Conservation (phyloP, 2,113 vertebrate species). For the Potamarius usumacintae region DNA sequence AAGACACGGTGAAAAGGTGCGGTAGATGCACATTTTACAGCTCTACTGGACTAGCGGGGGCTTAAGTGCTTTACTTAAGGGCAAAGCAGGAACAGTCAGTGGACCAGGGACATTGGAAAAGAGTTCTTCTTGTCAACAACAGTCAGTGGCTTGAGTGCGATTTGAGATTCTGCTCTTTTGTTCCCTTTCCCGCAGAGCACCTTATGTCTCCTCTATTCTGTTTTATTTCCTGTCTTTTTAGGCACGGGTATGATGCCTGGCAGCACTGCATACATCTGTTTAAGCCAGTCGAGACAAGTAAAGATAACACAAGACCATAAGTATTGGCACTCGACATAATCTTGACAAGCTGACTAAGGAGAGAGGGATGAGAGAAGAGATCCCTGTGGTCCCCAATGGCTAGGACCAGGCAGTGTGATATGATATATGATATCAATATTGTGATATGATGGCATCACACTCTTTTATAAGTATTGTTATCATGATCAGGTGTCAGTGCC, state of each 20-base stretch:
- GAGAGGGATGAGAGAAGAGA: conserved; percentile 32
- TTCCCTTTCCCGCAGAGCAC: neutral
- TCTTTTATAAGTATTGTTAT: neutral
- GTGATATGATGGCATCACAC: neutral
- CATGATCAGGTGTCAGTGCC: neutral
- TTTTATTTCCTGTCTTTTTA: conserved; percentile 29
- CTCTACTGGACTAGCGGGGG: neutral
- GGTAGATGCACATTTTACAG: neutral
- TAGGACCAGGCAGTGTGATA: neutral
- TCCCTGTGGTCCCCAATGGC: neutral
- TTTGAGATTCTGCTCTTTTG: neutral
- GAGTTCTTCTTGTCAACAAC: conserved; percentile 28
- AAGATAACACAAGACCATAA: conserved; percentile 67
- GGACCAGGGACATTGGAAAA: conserved; percentile 12
- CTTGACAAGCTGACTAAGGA: conserved; percentile 67
- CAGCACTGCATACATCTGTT: conserved; percentile 51
- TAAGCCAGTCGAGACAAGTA: conserved; percentile 73
- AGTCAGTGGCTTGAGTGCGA: neutral
- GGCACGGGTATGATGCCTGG: conserved; percentile 68
- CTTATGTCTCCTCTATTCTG: neutral
- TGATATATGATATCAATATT: neutral
- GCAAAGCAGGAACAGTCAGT: conserved; percentile 9
- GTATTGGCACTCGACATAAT: conserved; percentile 63
- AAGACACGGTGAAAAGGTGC: neutral
- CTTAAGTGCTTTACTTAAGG: conserved; percentile 20